Conservation (phyloP, 2,113 vertebrate species). For the Alethe diademata region DNA sequence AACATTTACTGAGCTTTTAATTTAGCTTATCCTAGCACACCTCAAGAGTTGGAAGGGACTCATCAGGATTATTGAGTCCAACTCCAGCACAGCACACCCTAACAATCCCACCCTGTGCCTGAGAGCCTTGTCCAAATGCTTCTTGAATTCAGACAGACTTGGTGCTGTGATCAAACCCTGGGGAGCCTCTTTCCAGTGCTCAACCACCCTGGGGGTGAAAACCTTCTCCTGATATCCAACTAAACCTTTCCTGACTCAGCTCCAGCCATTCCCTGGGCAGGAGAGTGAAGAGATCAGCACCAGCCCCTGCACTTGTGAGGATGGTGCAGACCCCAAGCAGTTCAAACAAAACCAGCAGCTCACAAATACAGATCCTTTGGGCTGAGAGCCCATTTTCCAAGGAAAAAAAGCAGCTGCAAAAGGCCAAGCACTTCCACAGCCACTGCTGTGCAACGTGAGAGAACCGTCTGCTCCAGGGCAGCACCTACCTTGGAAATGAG, state of each 20-base stretch:
- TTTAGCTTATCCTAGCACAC: neutral
- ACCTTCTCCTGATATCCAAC: neutral
- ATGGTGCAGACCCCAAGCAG: neutral
- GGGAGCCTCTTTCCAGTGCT: neutral
- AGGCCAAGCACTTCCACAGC: neutral
- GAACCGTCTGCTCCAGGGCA: fast-evolving
- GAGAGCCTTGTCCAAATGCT: neutral
- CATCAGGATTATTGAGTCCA: neutral
- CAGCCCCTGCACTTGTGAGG: neutral
- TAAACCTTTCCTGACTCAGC: neutral
- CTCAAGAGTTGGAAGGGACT: neutral
- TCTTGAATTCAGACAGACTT: neutral
- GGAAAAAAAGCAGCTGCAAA: neutral
- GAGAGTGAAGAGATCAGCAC: fast-evolving
- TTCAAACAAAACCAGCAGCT: neutral
- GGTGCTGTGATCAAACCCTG: neutral
- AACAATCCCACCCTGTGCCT: neutral
- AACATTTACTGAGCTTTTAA: neutral
- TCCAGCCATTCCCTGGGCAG: neutral
- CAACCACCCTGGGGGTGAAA: neutral
- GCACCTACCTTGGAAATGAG: slow-evolving; percentile 94
- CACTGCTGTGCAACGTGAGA: fast-evolving
- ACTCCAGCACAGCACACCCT: neutral
- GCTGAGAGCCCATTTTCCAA: neutral
- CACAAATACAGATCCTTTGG: neutral